These are phyloP conservation scores for Meandrusa payeni DNA, from an alignment of 2,888 invertebrate species.

Conservation along the genomic window DNA sequence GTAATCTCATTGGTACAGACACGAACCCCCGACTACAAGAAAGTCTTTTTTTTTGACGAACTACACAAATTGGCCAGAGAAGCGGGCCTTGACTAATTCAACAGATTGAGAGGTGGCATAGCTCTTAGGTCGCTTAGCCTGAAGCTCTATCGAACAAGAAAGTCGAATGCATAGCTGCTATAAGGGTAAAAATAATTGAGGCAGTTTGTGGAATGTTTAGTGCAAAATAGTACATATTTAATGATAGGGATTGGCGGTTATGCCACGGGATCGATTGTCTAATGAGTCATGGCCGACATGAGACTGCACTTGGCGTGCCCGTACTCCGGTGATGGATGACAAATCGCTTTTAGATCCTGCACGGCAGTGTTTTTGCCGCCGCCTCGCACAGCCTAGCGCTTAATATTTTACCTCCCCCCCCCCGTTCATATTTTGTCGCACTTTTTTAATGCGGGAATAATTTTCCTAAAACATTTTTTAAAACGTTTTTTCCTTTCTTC, in stretches of 20 bases:
- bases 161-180: too few relatives aligned
- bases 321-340: slow-evolving; percentile 66
- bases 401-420: slow-evolving; percentile 35
- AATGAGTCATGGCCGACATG: slow-evolving; percentile 72
- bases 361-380: slow-evolving; percentile 48
- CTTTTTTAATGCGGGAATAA: slow-evolving; percentile 33
- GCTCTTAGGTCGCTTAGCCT: too few relatives aligned
- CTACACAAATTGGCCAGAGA: too few relatives aligned
- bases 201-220: slow-evolving; percentile 27
- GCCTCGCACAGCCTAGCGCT: slow-evolving; percentile 48
- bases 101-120: too few relatives aligned
- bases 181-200: too few relatives aligned
- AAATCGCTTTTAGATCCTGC: slow-evolving; percentile 65
- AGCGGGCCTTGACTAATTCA: too few relatives aligned
- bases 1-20: too few relatives aligned
- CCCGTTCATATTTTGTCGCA: slow-evolving; percentile 21
- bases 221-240: slow-evolving; percentile 27
- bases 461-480: slow-evolving; percentile 23
- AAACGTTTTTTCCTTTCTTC: neutral
- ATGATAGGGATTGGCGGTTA: slow-evolving; percentile 29
- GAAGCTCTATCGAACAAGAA: too few relatives aligned
- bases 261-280: slow-evolving; percentile 66
- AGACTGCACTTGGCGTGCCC: slow-evolving; percentile 70
- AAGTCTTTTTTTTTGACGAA: too few relatives aligned
- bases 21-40: too few relatives aligned